Evolutionary conservation across 2,797 vertebrate genomes (phyloP).

Genomic region (Rhinichthys osculus): DNA sequence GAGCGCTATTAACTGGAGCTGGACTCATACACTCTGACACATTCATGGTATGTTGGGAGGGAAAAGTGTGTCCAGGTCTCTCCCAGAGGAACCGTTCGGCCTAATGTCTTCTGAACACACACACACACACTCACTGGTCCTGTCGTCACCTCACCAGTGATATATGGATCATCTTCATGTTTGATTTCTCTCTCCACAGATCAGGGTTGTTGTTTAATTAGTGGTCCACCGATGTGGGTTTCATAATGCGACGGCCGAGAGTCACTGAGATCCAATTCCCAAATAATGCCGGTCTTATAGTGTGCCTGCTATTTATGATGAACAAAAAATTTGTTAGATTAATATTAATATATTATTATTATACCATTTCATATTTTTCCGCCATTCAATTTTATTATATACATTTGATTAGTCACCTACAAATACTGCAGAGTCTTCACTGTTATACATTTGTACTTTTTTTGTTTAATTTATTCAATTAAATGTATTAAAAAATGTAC

Average conservation of each 20-base stretch:
- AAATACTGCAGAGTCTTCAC: no score
- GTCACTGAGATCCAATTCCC: not conserved
- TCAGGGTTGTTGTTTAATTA: constrained; percentile 2
- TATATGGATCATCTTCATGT: not conserved
- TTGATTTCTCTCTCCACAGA: not conserved
- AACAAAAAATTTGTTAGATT: no score
- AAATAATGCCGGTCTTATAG: not conserved
- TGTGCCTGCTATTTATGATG: not conserved
- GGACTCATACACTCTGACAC: not conserved
- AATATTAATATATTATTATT: no score
- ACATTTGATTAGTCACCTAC: no score
- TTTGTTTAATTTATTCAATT: no score
- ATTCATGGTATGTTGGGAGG: constrained; percentile 10
- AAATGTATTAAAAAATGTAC: no score
- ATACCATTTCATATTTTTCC: no score
- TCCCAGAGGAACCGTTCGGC: constrained; percentile 22
- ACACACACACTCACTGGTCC: not conserved
- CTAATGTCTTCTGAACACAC: not conserved
- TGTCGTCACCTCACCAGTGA: not conserved
- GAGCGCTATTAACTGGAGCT: constrained; percentile 27
- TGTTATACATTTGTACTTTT: no score
- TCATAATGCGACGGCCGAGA: not conserved
- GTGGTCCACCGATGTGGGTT: not conserved
- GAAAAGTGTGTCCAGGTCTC: constrained; percentile 10
- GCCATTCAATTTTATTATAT: no score